Evolutionary conservation across 2,888 invertebrate genomes (phyloP).

Genomic region (Stenodera caucasica): DNA sequence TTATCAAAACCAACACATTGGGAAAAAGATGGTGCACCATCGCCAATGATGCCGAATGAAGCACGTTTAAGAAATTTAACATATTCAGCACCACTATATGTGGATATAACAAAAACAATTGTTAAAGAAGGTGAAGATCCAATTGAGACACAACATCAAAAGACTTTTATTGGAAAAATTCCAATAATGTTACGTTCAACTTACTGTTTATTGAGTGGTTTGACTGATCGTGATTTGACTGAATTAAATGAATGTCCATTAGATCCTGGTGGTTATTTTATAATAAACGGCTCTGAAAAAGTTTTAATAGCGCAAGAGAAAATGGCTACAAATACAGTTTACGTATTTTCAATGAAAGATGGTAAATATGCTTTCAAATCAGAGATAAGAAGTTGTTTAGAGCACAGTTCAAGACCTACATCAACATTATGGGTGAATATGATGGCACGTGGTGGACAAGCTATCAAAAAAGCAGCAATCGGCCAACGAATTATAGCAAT

Average conservation of each 20-base stretch:
- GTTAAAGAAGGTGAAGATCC: conserved; percentile 89
- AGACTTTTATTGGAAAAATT: conserved; percentile 76
- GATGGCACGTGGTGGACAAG: conserved; percentile 99
- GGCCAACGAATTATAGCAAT: conserved; percentile 98
- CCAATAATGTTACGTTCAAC: conserved; percentile 99
- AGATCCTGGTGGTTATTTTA: conserved; percentile 99
- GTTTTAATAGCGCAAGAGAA: conserved; percentile 98
- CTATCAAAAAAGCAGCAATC: conserved; percentile 97
- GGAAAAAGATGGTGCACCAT: conserved; percentile 99
- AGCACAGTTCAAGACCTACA: conserved; percentile 92
- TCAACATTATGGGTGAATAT: conserved; percentile 99
- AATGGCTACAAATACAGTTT: conserved; percentile 99
- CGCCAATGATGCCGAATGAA: conserved; percentile 99
- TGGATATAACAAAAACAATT: conserved; percentile 97
- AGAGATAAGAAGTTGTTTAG: conserved; percentile 93
- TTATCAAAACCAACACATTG: conserved; percentile 99
- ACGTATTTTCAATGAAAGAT: conserved; percentile 99
- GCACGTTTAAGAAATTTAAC: conserved; percentile 95
- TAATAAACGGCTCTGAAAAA: conserved; percentile 96
- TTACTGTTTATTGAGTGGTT: conserved; percentile 90
- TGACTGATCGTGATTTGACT: conserved; percentile 98
- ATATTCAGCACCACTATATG: conserved; percentile 98
- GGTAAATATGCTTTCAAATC: conserved; percentile 99
- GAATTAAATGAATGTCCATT: conserved; percentile 99
- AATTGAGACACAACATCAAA: conserved; percentile 78